Evolutionary conservation across 2,797 vertebrate genomes (phyloP).

Genomic region (Odontamblyopus lacepedii): DNA sequence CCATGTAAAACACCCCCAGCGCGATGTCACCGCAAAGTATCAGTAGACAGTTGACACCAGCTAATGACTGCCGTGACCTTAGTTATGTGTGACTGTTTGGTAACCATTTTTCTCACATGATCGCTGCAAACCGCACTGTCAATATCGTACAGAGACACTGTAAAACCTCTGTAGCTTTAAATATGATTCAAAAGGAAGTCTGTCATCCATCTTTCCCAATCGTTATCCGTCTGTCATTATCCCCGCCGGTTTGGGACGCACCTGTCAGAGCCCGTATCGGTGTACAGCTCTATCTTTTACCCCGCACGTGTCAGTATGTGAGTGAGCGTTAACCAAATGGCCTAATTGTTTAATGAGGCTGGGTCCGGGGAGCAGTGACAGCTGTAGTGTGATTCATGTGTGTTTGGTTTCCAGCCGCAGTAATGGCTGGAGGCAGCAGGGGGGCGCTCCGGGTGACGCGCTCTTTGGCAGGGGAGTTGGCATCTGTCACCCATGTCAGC

Average conservation of each 20-base stretch:
- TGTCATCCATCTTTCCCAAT: not conserved
- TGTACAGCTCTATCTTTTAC: constrained; percentile 32
- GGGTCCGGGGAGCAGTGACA: constrained; percentile 65
- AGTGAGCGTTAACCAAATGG: constrained; percentile 71
- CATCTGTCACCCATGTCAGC: constrained; percentile 73
- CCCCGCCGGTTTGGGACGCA: not conserved
- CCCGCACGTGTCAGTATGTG: constrained; percentile 55
- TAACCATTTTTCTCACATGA: not conserved
- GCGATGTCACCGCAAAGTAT: too few relatives aligned
- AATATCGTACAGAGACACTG: not conserved
- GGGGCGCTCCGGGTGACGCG: constrained; percentile 62
- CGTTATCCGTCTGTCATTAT: too few relatives aligned
- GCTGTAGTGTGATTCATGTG: constrained; percentile 74
- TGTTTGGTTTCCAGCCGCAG: constrained; percentile 61
- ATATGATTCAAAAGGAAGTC: constrained; percentile 15
- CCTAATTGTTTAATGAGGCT: constrained; percentile 79
- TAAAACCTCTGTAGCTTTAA: constrained; percentile 6
- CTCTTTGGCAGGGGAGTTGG: constrained; percentile 74
- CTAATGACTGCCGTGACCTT: not conserved
- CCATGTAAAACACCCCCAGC: too few relatives aligned
- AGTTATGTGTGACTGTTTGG: not conserved
- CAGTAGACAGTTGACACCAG: not conserved
- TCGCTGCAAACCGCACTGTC: not conserved
- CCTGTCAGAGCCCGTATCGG: constrained; percentile 13
- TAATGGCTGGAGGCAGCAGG: constrained; percentile 56